Conservation (phyloP, 2,888 invertebrate species). For the Apeira syringaria region DNA sequence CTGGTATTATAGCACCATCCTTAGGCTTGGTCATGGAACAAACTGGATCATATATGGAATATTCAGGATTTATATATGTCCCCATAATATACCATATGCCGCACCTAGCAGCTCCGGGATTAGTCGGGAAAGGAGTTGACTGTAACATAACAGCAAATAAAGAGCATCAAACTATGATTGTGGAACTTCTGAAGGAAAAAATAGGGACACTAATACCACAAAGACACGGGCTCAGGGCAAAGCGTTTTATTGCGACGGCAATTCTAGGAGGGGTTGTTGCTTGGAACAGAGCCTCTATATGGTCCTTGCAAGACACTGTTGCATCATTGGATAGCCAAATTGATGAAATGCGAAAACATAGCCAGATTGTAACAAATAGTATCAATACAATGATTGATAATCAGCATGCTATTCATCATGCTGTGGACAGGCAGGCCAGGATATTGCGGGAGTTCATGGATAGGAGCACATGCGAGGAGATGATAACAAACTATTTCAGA, state of each 20-base stretch:
- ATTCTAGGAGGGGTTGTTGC: conserved; percentile 1
- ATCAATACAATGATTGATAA: background rate
- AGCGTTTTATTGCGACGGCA: background rate
- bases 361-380: background rate
- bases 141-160: background rate
- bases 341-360: background rate
- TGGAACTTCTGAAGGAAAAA: background rate
- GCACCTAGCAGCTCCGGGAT: background rate
- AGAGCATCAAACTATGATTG: background rate
- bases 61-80: background rate
- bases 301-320: background rate
- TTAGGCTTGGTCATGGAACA: conserved; percentile 1
- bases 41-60: conserved; percentile 3
- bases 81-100: conserved; percentile 3
- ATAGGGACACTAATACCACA: background rate
- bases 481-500: background rate
- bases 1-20: background rate
- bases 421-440: background rate
- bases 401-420: background rate
- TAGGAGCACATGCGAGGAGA: background rate
- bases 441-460: background rate
- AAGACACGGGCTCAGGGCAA: background rate
- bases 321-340: background rate
- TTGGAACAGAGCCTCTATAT: background rate
- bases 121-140: background rate